phyloP scores from a whole-genome alignment of 1,140 invertebrate species.

The Pantala flavescens region DNA sequence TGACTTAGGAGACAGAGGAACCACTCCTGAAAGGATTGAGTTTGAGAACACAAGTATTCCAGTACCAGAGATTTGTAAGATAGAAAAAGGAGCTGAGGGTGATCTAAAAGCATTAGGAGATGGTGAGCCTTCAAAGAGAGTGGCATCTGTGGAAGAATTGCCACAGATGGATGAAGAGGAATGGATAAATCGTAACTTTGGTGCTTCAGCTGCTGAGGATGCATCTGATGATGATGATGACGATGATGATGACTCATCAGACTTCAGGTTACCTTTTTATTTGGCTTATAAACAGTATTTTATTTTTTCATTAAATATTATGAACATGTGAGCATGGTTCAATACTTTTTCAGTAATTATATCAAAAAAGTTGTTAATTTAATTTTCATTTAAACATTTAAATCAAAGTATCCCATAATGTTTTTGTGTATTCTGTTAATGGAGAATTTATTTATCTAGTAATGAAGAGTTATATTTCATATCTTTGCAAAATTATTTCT shows the following conservation, averaged over 20 bases:
- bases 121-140: conserved; percentile 31
- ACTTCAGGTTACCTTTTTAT: conserved; percentile 20
- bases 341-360: too few relatives aligned
- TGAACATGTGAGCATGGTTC: too few relatives aligned
- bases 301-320: too few relatives aligned
- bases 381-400: too few relatives aligned
- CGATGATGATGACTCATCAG: conserved; percentile 15
- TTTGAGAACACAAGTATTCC: conserved; percentile 54
- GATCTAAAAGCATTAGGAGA: not conserved
- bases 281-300: too few relatives aligned
- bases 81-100: conserved; percentile 13
- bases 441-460: too few relatives aligned
- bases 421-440: too few relatives aligned
- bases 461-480: too few relatives aligned
- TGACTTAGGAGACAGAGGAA: conserved; percentile 24
- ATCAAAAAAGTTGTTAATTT: too few relatives aligned
- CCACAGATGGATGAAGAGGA: conserved; percentile 85
- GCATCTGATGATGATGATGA: conserved; percentile 53
- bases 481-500: too few relatives aligned
- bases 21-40: conserved; percentile 76
- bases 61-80: conserved; percentile 31
- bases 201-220: conserved; percentile 57
- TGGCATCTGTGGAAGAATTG: conserved; percentile 55
- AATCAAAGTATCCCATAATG: too few relatives aligned
- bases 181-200: conserved; percentile 85